A percentile compares a stretch with the other conserved stretches of the same genome.
phyloP scores from a whole-genome alignment of 1,140 invertebrate genomes.

The Habropoda laboriosa region DNA sequence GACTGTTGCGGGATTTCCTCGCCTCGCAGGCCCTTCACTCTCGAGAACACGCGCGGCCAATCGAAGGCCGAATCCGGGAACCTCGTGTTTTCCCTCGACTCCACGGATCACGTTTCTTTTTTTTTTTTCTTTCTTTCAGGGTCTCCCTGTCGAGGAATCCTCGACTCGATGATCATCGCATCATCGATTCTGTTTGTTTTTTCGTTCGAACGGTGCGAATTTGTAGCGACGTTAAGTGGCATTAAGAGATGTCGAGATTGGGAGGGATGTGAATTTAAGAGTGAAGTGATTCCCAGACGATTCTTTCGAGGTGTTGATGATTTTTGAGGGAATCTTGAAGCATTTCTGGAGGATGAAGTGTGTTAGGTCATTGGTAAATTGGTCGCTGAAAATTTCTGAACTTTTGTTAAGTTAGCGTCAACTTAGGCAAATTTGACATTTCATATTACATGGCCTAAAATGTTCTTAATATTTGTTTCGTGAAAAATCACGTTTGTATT shows the following conservation, averaged over 20 bases:
- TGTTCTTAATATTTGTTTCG: no score
- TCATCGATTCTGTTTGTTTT: background rate
- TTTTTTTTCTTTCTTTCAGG: no score
- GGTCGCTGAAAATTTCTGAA: no score
- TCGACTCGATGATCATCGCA: no score
- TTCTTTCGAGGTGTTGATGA: background rate
- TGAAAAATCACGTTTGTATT: no score
- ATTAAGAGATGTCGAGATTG: constrained; percentile 5
- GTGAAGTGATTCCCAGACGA: background rate
- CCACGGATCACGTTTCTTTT: constrained; percentile 14
- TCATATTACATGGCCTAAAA: no score
- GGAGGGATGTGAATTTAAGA: background rate
- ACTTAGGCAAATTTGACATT: no score
- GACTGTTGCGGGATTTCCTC: constrained; percentile 28
- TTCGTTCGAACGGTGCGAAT: background rate
- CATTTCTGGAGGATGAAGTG: no score
- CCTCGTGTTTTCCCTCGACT: constrained; percentile 18
- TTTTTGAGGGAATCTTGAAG: background rate
- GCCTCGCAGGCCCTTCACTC: constrained; percentile 32
- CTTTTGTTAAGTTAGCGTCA: no score
- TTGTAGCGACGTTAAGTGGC: background rate
- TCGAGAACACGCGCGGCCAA: constrained; percentile 59
- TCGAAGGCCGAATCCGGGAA: constrained; percentile 34
- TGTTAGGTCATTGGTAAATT: no score
- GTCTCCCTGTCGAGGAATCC: background rate